A percentile compares a stretch with the other conserved stretches of the same genome.
These are phyloP conservation scores for Blastobasis adustella DNA, from an alignment of 2,888 invertebrate genomes.

Conservation along the genomic window DNA sequence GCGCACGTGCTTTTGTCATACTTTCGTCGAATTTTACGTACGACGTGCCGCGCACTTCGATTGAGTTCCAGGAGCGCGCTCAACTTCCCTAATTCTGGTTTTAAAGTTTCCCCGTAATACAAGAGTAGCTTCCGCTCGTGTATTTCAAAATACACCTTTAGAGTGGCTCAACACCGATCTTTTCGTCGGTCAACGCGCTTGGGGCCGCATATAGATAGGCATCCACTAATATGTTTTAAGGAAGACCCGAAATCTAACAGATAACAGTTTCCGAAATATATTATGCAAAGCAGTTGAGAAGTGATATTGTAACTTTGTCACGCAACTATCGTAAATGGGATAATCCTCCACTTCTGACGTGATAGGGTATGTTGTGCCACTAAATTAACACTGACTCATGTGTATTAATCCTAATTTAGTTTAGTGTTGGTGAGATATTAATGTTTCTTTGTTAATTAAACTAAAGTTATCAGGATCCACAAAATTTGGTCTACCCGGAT, in stretches of 20 bases:
- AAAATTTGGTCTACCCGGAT: conserved; percentile 1
- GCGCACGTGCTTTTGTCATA: conserved; percentile 70
- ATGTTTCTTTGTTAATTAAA: conserved; percentile 5
- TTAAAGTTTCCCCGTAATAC: conserved; percentile 40
- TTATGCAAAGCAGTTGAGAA: conserved; percentile 1
- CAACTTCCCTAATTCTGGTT: conserved; percentile 54
- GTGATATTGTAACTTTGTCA: conserved; percentile 5
- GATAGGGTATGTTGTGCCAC: conserved; percentile 4
- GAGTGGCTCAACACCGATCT: too few species aligned
- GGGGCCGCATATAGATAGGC: too few species aligned
- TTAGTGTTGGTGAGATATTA: background rate
- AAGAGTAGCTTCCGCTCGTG: conserved; percentile 6
- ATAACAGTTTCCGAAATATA: conserved; percentile 1
- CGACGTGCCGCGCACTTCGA: conserved; percentile 65
- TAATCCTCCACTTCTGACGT: conserved; percentile 6
- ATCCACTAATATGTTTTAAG: too few species aligned
- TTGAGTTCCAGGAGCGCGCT: conserved; percentile 51
- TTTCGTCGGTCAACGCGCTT: too few species aligned
- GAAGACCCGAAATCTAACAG: too few species aligned
- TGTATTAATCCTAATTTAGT: conserved; percentile 3
- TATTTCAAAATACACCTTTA: conserved; percentile 3
- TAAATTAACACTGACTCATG: conserved; percentile 1
- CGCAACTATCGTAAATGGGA: conserved; percentile 8
- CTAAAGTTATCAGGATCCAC: conserved; percentile 1
- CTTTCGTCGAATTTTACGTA: conserved; percentile 65